Percentiles rank a stretch among this genome's conserved stretches.
Evolutionary conservation across 2,113 vertebrate species (phyloP).

Genomic region (Ictidomys tridecemlineatus): DNA sequence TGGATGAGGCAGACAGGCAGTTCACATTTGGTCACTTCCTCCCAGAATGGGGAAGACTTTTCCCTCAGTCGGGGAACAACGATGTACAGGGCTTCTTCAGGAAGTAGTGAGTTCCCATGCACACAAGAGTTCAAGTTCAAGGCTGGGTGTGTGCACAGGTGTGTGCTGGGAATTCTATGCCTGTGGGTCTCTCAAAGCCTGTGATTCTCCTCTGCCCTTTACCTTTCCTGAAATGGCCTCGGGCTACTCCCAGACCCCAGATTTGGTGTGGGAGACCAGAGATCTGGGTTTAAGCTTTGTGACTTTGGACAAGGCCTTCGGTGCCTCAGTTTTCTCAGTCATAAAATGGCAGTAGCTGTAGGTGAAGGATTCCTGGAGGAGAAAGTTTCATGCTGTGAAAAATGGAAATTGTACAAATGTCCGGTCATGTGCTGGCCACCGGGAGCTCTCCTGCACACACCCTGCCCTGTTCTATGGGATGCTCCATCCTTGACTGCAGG

Average conservation of each 20-base stretch:
- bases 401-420: background rate
- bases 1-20: background rate
- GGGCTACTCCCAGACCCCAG: background rate
- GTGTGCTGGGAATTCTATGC: background rate
- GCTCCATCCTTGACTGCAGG: background rate
- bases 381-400: background rate
- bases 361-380: background rate
- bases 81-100: constrained; percentile 39
- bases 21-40: background rate
- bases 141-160: background rate
- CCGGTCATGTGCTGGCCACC: no score
- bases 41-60: background rate
- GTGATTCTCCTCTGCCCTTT: background rate
- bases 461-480: background rate
- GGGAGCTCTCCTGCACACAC: background rate
- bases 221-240: background rate
- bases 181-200: background rate
- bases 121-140: background rate
- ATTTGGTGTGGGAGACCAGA: background rate
- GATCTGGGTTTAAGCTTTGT: background rate
- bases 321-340: background rate
- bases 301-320: background rate
- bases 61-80: background rate
- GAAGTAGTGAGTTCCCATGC: constrained; percentile 6
- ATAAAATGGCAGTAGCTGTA: background rate